Base-by-base conservation (phyloP, 2,888 invertebrate genomes). In the Sabatieria punctata region DNA sequence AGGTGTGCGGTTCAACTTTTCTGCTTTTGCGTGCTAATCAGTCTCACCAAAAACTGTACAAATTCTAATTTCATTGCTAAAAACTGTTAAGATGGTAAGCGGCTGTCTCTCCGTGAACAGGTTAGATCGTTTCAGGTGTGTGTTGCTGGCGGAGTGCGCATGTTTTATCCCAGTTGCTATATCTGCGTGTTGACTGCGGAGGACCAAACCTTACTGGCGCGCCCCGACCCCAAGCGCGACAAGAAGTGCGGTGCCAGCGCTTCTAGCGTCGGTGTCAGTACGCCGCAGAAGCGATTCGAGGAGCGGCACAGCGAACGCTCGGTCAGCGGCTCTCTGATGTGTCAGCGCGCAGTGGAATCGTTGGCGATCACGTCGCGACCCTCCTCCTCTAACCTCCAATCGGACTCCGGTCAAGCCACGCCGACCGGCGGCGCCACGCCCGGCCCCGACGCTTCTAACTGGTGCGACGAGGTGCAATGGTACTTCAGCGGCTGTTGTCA, bases 161-260 rank as follows among this genome's bases (percentile, higher is more conserved):
- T 95, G 85, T 79, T 84, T 54, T 95, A 95, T 73, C 95, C 95
- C 42, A 78, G 84, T 51, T 82, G 84, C 70, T 95, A 88, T 71
- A 86, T 88, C 61, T 77, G 91, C 66, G 78, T 83, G 61, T 84
- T 86, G 54, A 82, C 83, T 68, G 75, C 84, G 76, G 85, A 85
- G 36, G 61, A 60, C 46, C 43, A 43, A 11, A 15, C 11, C 18
- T 6, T 8, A 8, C 11, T 13, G 37, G 11, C 8, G 18, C 11
- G 18, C 4, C 37, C 37, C 6, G 41, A 19, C 24, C n/a, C n/a
- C n/a, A 18, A 22, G 6, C 38, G 35, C 43, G 47, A 13, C 35
- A 18, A 4, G 33, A 48, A 52, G 24, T 51, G 53, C 41, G 51
- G 51, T 36, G 46, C 48, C 27, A 52, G 52, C 36, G 51, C 52